Evolutionary conservation across 1,140 invertebrate genomes (phyloP).

Genomic region (Drosophila yakuba): DNA sequence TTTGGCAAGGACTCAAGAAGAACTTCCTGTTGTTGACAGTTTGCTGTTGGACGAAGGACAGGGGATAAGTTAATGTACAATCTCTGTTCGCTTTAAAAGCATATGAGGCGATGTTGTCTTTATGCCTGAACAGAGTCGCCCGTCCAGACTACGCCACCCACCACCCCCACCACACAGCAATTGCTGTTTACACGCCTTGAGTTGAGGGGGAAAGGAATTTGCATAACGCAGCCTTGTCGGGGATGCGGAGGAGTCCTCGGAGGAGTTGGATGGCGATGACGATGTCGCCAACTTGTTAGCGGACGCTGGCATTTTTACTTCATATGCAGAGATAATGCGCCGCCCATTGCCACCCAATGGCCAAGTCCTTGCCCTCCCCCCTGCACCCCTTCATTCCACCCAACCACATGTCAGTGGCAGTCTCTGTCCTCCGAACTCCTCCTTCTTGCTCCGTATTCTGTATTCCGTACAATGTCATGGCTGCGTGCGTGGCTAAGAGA

Average conservation of each 20-base stretch:
- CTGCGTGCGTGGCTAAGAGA: conserved; percentile 65
- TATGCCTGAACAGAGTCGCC: conserved; percentile 61
- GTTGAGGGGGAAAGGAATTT: conserved; percentile 51
- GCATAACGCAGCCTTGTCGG: conserved; percentile 54
- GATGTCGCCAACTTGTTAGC: conserved; percentile 71
- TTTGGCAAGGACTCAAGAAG: background rate
- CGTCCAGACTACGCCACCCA: conserved; percentile 1
- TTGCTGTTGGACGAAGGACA: conserved; percentile 41
- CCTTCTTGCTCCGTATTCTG: background rate
- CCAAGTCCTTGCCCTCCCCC: conserved; percentile 46
- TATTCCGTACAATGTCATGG: conserved; percentile 56
- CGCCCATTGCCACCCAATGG: conserved; percentile 40
- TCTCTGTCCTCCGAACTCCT: background rate
- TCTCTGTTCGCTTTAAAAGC: conserved; percentile 78
- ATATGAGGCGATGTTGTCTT: conserved; percentile 74
- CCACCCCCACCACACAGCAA: conserved; percentile 1
- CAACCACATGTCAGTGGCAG: conserved; percentile 39
- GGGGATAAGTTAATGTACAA: conserved; percentile 77
- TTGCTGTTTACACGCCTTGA: conserved; percentile 36
- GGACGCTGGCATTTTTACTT: conserved; percentile 64
- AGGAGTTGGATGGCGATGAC: conserved; percentile 30
- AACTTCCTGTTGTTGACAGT: conserved; percentile 30
- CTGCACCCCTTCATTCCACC: background rate
- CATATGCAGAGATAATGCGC: conserved; percentile 69
- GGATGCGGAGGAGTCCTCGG: conserved; percentile 16